These are phyloP conservation scores for Bradypodion ventrale DNA, from an alignment of 2,797 vertebrate genomes.

Conservation along the genomic window DNA sequence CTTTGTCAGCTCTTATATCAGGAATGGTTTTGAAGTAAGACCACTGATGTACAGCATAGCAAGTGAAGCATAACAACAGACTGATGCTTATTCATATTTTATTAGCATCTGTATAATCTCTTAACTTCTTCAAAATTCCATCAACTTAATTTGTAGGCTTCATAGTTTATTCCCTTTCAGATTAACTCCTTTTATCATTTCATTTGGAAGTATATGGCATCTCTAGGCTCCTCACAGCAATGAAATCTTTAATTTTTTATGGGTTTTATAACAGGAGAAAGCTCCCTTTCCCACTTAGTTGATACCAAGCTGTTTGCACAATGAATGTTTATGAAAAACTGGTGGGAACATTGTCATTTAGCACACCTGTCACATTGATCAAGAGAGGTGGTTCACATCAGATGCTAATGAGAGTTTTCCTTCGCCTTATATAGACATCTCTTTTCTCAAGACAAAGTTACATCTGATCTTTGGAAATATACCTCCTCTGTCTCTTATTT, in stretches of 20 bases:
- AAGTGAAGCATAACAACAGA: slow-evolving; percentile 19
- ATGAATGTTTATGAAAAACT: slow-evolving; percentile 55
- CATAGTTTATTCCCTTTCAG: slow-evolving; percentile 75
- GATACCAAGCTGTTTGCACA: slow-evolving; percentile 55
- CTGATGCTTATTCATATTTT: slow-evolving; percentile 54
- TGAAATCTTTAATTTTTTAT: slow-evolving; percentile 70
- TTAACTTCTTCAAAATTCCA: slow-evolving; percentile 61
- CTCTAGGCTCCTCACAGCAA: slow-evolving; percentile 65
- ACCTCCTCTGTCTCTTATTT: slow-evolving; percentile 3
- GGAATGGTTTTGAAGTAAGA: slow-evolving; percentile 68
- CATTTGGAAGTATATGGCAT: slow-evolving; percentile 63
- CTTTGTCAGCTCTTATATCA: slow-evolving; percentile 62
- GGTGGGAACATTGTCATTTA: slow-evolving; percentile 52
- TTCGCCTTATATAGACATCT: slow-evolving; percentile 33
- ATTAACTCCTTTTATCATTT: slow-evolving; percentile 72
- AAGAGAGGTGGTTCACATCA: slow-evolving; percentile 55
- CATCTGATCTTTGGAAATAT: slow-evolving; percentile 55
- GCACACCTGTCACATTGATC: slow-evolving; percentile 58
- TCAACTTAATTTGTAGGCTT: slow-evolving; percentile 67
- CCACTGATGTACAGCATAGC: slow-evolving; percentile 42
- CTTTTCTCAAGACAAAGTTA: slow-evolving; percentile 52
- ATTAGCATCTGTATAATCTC: slow-evolving; percentile 37
- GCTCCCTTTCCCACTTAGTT: slow-evolving; percentile 20
- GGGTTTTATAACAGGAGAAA: slow-evolving; percentile 26
- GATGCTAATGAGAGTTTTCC: slow-evolving; percentile 52